Evolutionary conservation across 1,140 invertebrate genomes (phyloP), one percentile per base, ranked within the genome.

Genomic region (Aporrectodea caliginosa): DNA sequence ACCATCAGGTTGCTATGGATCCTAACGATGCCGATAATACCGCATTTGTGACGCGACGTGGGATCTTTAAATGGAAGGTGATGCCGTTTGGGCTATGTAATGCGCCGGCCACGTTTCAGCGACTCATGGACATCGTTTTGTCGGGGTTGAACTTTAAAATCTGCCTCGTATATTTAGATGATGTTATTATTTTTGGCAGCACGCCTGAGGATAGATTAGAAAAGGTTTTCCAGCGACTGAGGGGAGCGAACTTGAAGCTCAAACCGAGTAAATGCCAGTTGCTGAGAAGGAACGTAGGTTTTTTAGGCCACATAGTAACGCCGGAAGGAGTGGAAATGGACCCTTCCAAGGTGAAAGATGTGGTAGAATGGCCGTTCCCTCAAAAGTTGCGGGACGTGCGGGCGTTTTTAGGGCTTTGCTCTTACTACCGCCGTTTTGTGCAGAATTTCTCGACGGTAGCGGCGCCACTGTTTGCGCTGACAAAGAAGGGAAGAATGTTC

Each of bases 331-430:
- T n/a, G n/a, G n/a, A 71, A 16, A 83, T 83, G 16, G 81, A 85
- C 79, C 81, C 78, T 35, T 79, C 82, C 0, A 88, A 88, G 75
- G 76, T 87, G 14, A 69, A 82, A 75, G 82, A 83, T 29, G 82
- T 88, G 16, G 35, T 74, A 43, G 16, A 73, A 14, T 75, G 73
- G 73, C 14, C 73, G 33, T n/a, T 34, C 27, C 73, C 0, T 14
- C 29, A 30, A 32, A 75, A 27, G 30, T 32, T 75, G 34, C 29
- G 29, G 33, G 73, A 75, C 29, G 30, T 75, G 2, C 33, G 73
- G 27, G 30, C 29, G 0, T 75, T 75, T 34, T 32, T 75, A 32
- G 29, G 73, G 0, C 33, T 75, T 12, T 27, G 27, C 2, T 2
- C 6, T n/a, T 75, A 75, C 71, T 73, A 73, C 29, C 71, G 71